Conservation (phyloP, 1,140 invertebrate species). For the Macrobrachium nipponense region DNA sequence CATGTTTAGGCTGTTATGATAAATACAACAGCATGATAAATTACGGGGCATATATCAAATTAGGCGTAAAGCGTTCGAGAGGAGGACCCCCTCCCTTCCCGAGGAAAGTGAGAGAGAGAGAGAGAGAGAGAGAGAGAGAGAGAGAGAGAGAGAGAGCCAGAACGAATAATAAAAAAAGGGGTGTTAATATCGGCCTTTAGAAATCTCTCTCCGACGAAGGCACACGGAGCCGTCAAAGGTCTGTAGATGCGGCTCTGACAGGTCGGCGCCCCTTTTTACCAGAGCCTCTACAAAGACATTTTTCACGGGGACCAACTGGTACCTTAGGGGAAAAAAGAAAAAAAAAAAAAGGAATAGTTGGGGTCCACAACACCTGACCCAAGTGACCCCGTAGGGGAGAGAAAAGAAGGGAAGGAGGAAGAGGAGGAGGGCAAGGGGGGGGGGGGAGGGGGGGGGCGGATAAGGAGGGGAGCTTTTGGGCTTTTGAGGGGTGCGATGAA, state of each 20-base stretch:
- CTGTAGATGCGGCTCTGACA: constrained; percentile 10
- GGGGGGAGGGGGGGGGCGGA: not conserved
- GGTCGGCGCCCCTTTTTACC: constrained; percentile 14
- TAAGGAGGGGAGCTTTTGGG: not conserved
- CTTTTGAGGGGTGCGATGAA: too few species aligned
- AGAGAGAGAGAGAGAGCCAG: too few species aligned
- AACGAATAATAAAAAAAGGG: not conserved
- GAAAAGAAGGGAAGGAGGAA: not conserved
- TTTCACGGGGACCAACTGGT: constrained; percentile 39
- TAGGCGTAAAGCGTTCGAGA: constrained; percentile 23
- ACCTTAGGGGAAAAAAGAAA: not conserved
- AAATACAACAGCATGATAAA: constrained; percentile 23
- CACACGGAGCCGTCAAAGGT: not conserved
- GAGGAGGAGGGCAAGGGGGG: not conserved
- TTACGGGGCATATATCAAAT: constrained; percentile 28
- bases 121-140: not conserved
- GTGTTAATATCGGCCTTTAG: not conserved
- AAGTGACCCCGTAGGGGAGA: not conserved
- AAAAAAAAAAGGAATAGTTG: not conserved
- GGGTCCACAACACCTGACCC: constrained; percentile 39
- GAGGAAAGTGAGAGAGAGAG: not conserved
- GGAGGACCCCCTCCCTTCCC: not conserved
- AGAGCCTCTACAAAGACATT: constrained; percentile 35
- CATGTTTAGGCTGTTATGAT: not conserved
- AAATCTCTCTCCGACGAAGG: constrained; percentile 6